Evolutionary conservation across 1,140 invertebrate genomes (phyloP), one percentile per base, ranked within the genome.

Genomic region (Bombus picipes): DNA sequence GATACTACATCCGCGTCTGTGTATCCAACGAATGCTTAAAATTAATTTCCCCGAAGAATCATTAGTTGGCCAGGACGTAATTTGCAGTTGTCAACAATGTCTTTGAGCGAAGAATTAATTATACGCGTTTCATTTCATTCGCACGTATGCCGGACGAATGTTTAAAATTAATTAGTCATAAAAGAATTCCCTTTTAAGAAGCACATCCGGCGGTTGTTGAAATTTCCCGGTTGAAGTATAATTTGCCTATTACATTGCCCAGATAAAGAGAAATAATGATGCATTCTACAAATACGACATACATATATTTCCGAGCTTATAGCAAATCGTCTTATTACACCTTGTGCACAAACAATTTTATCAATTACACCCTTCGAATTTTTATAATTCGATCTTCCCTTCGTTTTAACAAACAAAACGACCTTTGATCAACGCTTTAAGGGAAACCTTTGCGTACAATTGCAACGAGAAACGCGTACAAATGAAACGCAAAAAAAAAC

Each of bases 11-110:
- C 0, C 68, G 12, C 5, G 22, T 12, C 28, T 73, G 5, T 32
- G 41, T n/a, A 43, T 13, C 39, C 70, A 32, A 72, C 39, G 39
- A 72, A 43, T 41, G 13, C 70, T 43, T 39, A 18, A 73, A 47
- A 47, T 73, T 73, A 73, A 73, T 73, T 73, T 73, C 71, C 39
- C 41, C 41, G 71, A 43, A 73, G 41, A 73, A 73, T 73, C 37
- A 32, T 73, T 41, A 43, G 28, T 32, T 43, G 10, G 39, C 3
- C 13, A 28, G n/a, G 18, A 43, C 9, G 10, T 43, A 8, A 43
- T n/a, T n/a, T n/a, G 10, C 28, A 41, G 28, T 18, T 10, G 39
- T 28, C 47, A 6, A 32, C 41, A 6, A 53, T 32, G 41, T 32
- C 15, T 43, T 73, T 32, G 4, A 72, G 25, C 10, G 25, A 28